These are phyloP conservation scores for Nomada fucata DNA, from an alignment of 2,888 invertebrate species.

Conservation along the genomic window DNA sequence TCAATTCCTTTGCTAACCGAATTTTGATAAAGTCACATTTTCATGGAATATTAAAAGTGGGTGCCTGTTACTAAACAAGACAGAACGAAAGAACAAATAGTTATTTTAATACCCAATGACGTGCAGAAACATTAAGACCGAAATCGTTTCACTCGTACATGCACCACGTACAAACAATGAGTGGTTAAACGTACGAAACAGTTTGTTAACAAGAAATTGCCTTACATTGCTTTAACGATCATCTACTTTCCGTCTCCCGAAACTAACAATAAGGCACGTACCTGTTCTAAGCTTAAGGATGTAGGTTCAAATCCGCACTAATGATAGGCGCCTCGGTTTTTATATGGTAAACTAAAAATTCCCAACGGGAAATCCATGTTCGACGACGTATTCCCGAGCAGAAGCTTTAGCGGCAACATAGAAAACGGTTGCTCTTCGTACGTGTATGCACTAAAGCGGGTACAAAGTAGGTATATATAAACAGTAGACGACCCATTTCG, in stretches of 20 bases:
- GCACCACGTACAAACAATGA: background rate
- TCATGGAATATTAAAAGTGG: no score
- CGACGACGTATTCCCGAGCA: constrained; percentile 19
- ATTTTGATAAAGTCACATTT: no score
- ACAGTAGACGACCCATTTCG: constrained; percentile 55
- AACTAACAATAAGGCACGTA: background rate
- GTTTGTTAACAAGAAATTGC: background rate
- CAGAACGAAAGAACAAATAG: no score
- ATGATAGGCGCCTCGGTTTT: background rate
- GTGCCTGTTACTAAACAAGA: no score
- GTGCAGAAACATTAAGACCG: no score
- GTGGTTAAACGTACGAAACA: background rate
- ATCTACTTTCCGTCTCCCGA: background rate
- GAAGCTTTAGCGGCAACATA: constrained; percentile 4
- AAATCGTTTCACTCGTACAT: background rate
- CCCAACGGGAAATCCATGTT: constrained; percentile 31
- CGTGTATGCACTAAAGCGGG: constrained; percentile 55
- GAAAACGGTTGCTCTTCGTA: constrained; percentile 64
- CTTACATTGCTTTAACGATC: background rate
- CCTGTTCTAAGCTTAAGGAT: background rate
- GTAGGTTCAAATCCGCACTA: constrained; percentile 16
- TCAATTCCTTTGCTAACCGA: no score
- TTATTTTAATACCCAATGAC: no score
- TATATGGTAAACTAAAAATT: background rate
- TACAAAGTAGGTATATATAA: constrained; percentile 68